A percentile compares a stretch with the other conserved stretches of the same genome.
phyloP scores from a whole-genome alignment of 2,888 invertebrate genomes.

The Fissipunctia ypsillon region DNA sequence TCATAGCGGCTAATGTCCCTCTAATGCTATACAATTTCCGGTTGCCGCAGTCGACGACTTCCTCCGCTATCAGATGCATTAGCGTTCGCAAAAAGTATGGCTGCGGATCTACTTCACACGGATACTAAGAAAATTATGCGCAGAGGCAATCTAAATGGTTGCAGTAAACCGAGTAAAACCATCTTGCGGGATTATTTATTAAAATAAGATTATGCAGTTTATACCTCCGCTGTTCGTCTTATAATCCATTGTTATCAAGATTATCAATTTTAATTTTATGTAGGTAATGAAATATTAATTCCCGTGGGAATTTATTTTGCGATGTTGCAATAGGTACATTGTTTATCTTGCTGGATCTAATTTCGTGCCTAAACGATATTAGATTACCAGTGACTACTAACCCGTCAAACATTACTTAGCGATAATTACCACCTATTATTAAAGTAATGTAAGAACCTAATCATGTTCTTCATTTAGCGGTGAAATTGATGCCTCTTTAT shows the following conservation, averaged over 20 bases:
- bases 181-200: slow-evolving; percentile 60
- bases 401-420: slow-evolving; percentile 25
- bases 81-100: slow-evolving; percentile 76
- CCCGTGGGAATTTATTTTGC: slow-evolving; percentile 58
- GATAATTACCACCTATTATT: slow-evolving; percentile 15
- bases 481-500: neutral
- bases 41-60: slow-evolving; percentile 75
- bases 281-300: slow-evolving; percentile 60
- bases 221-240: slow-evolving; percentile 37
- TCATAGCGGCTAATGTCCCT: slow-evolving; percentile 82
- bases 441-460: neutral
- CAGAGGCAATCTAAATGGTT: slow-evolving; percentile 57
- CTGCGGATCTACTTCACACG: slow-evolving; percentile 64
- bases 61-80: slow-evolving; percentile 80
- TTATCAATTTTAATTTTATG: slow-evolving; percentile 61
- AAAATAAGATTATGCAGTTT: slow-evolving; percentile 52
- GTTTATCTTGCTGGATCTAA: slow-evolving; percentile 44
- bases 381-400: slow-evolving; percentile 31
- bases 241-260: slow-evolving; percentile 63
- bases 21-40: slow-evolving; percentile 86
- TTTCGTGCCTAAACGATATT: slow-evolving; percentile 53
- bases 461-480: neutral
- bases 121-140: slow-evolving; percentile 67
- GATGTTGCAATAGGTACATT: slow-evolving; percentile 39
- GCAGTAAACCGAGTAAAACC: slow-evolving; percentile 26